Evolutionary conservation across 2,113 vertebrate genomes (phyloP).

Genomic region (Todiramphus saurophagus): DNA sequence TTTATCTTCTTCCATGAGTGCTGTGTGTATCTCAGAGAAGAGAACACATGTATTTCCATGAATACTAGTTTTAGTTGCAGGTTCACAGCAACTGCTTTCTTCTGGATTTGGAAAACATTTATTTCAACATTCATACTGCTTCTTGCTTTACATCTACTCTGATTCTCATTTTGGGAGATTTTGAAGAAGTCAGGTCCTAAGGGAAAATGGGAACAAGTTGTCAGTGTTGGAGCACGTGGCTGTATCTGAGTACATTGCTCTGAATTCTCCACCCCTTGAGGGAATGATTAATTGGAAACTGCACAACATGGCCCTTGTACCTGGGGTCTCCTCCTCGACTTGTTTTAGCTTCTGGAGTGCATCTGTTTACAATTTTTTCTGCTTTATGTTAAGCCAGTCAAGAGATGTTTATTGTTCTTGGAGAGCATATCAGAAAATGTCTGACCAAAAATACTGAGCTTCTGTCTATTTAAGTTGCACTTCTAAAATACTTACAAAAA

Average conservation of each 20-base stretch:
- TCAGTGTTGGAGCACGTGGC: background rate
- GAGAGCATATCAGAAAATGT: background rate
- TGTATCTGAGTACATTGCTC: background rate
- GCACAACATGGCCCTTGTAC: background rate
- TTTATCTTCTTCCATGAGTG: background rate
- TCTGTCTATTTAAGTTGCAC: background rate
- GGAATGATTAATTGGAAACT: background rate
- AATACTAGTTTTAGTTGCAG: background rate
- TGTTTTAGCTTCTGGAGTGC: background rate
- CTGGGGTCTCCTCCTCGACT: background rate
- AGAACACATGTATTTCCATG: background rate
- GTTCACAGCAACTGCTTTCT: background rate
- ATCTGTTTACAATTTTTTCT: background rate
- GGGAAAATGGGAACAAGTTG: background rate
- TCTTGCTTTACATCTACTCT: background rate
- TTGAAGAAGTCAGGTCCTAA: background rate
- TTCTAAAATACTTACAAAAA: background rate
- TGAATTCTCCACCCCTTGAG: background rate
- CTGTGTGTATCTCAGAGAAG: background rate
- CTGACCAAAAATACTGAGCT: background rate
- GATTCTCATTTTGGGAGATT: background rate
- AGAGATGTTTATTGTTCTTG: background rate
- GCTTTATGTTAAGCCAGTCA: background rate
- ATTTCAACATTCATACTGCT: background rate
- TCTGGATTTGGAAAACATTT: background rate